These are phyloP conservation scores for Anagrus nilaparvatae DNA, from an alignment of 1,140 invertebrate species.

Conservation along the genomic window DNA sequence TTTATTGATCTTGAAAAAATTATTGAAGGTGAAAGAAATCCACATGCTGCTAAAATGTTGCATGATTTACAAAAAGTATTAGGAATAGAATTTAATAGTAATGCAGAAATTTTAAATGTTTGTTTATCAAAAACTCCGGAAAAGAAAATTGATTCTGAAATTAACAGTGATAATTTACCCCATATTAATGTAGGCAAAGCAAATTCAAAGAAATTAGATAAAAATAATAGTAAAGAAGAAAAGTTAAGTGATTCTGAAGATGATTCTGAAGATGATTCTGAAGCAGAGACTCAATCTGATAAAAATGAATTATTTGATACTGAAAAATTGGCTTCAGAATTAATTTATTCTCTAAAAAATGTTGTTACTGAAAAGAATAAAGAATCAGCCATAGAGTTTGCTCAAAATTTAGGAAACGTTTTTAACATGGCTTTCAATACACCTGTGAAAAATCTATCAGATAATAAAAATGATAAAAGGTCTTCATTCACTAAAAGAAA, in stretches of 20 bases:
- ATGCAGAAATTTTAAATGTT: constrained; percentile 27
- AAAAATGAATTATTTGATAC: constrained; percentile 10
- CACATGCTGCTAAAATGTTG: constrained; percentile 27
- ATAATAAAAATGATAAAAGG: constrained; percentile 4
- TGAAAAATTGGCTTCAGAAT: constrained; percentile 20
- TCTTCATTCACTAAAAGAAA: no score
- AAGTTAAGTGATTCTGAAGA: background rate
- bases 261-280: background rate
- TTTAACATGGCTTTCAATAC: constrained; percentile 20
- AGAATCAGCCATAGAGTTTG: constrained; percentile 18
- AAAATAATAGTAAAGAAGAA: constrained; percentile 7
- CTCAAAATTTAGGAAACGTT: constrained; percentile 23
- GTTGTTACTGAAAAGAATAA: constrained; percentile 21
- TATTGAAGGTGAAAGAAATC: constrained; percentile 27
- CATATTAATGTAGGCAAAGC: background rate
- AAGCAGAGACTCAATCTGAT: background rate
- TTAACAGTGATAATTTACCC: background rate
- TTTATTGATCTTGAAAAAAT: constrained; percentile 32
- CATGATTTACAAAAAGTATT: constrained; percentile 31
- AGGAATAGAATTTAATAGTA: constrained; percentile 28
- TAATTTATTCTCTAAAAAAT: constrained; percentile 24
- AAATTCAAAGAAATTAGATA: background rate
- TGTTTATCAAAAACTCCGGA: constrained; percentile 20
- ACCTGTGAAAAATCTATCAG: constrained; percentile 3
- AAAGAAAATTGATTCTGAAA: background rate